Percentiles rank a stretch among this genome's conserved stretches.
Conservation (phyloP, 2,113 vertebrate genomes). For the Leucopsar rothschildi region DNA sequence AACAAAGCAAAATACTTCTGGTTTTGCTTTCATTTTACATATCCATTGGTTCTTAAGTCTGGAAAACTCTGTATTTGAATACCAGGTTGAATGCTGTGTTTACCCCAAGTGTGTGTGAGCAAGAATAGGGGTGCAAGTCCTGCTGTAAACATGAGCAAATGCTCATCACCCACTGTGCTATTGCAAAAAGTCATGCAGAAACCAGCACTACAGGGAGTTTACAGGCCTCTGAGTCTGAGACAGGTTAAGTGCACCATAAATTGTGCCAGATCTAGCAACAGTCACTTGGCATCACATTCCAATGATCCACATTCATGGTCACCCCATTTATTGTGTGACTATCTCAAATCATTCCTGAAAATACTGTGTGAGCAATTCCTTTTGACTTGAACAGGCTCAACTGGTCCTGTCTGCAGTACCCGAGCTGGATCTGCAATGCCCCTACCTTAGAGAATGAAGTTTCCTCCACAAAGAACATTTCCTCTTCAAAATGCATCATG, state of each 20-base stretch:
- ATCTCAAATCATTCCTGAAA: background rate
- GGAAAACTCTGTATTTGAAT: background rate
- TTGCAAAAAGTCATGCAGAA: background rate
- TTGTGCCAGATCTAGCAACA: background rate
- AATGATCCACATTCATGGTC: background rate
- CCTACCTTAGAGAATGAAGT: background rate
- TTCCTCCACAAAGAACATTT: background rate
- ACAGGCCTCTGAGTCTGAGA: background rate
- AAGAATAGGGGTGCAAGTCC: background rate
- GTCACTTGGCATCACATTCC: background rate
- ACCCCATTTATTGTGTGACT: background rate
- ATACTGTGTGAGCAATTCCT: background rate
- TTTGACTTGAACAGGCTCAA: background rate
- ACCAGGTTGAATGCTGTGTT: background rate
- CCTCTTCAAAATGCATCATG: background rate
- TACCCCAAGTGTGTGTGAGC: background rate
- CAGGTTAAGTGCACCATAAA: background rate
- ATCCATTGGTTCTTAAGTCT: background rate
- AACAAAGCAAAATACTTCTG: background rate
- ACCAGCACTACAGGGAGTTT: background rate
- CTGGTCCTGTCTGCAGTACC: background rate
- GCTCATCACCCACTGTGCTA: fast-evolving
- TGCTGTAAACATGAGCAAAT: background rate
- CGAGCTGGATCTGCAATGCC: background rate
- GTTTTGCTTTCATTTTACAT: background rate